These are phyloP conservation scores for Drosophila leontia DNA, from an alignment of 1,140 invertebrate species.

Conservation along the genomic window DNA sequence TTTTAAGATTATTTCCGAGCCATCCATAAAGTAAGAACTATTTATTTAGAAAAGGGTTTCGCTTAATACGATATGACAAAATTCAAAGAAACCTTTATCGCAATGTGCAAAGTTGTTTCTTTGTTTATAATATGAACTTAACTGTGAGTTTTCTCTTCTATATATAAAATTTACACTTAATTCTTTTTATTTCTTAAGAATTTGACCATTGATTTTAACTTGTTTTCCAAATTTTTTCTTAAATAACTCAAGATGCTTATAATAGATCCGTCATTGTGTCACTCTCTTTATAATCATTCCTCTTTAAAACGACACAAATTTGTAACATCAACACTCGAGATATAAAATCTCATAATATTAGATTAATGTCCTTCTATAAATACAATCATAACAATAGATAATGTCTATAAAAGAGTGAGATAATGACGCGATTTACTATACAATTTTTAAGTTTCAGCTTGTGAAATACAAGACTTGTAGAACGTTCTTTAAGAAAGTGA, in stretches of 20 bases:
- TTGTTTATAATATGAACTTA: background rate
- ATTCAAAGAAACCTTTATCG: background rate
- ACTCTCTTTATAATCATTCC: background rate
- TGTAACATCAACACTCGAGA: constrained; percentile 17
- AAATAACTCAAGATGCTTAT: too few species aligned
- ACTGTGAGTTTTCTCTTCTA: too few species aligned
- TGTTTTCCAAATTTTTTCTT: too few species aligned
- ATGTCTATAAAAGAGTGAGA: background rate
- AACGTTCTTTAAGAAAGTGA: background rate
- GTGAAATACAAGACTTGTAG: background rate
- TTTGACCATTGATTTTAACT: too few species aligned
- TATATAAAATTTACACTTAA: too few species aligned
- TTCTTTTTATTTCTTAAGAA: background rate
- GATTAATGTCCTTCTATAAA: background rate
- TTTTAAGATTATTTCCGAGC: background rate
- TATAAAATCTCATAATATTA: constrained; percentile 19
- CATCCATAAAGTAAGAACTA: background rate
- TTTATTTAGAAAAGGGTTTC: background rate
- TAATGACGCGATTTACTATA: background rate
- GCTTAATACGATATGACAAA: background rate
- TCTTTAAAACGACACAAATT: constrained; percentile 14
- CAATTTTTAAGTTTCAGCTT: background rate
- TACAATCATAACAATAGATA: constrained; percentile 1
- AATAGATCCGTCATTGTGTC: background rate
- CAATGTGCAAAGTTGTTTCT: background rate